Conservation (phyloP, 1,140 invertebrate genomes). For the Heliothis subflexa region DNA sequence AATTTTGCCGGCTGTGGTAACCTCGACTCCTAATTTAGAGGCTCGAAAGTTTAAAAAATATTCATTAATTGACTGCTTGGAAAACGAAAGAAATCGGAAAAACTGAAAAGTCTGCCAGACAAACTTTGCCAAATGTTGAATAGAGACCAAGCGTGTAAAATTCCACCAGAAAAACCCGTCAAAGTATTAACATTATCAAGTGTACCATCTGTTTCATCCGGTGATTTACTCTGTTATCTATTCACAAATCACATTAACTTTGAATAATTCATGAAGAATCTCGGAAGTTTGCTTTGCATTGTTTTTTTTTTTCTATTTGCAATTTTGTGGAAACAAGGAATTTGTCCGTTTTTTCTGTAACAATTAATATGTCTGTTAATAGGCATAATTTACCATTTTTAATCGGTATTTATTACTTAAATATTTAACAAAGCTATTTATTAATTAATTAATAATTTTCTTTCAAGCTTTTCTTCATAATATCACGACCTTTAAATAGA, state of each 20-base stretch:
- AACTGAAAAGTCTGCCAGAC: too few relatives aligned
- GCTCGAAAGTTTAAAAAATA: too few relatives aligned
- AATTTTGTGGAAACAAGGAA: slow-evolving; percentile 2
- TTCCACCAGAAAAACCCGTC: background rate
- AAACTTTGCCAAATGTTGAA: too few relatives aligned
- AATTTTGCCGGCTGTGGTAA: too few relatives aligned
- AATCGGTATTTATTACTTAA: too few relatives aligned
- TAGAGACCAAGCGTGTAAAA: too few relatives aligned
- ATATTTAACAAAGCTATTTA: too few relatives aligned
- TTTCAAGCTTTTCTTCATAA: background rate
- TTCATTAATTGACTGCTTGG: too few relatives aligned
- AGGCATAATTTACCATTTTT: too few relatives aligned
- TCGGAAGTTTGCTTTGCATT: slow-evolving; percentile 32
- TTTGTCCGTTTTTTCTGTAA: background rate
- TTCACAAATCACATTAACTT: slow-evolving; percentile 27
- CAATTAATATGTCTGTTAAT: too few relatives aligned
- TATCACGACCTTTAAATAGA: background rate
- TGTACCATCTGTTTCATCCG: slow-evolving; percentile 17
- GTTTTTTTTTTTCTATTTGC: slow-evolving; percentile 19
- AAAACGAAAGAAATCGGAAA: too few relatives aligned
- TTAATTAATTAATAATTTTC: background rate
- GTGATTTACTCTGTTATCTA: slow-evolving; percentile 8
- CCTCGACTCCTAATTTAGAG: too few relatives aligned
- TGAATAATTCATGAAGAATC: slow-evolving; percentile 40
- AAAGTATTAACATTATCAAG: slow-evolving; percentile 8